phyloP scores from a whole-genome alignment of 2,888 invertebrate genomes.

The Aphodius granarius region DNA sequence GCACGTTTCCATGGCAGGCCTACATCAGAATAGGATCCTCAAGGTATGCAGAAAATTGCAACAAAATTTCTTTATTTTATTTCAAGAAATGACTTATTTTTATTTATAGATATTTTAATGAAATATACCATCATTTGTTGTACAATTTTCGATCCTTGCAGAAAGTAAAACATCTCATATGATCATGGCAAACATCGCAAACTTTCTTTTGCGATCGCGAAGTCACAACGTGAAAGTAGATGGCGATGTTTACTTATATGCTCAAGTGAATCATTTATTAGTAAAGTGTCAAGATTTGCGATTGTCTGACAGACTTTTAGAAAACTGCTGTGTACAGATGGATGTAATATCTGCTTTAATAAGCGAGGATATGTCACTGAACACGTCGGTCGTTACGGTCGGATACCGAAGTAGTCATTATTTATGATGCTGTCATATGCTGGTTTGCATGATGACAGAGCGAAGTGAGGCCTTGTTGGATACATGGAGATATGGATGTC shows the following conservation, averaged over 20 bases:
- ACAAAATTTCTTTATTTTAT: no score
- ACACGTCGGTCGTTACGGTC: not conserved
- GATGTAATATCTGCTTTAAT: not conserved
- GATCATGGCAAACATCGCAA: no score
- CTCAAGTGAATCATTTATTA: not conserved
- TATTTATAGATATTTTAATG: not conserved
- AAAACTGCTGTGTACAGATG: not conserved
- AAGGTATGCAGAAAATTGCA: constrained; percentile 56
- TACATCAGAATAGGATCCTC: constrained; percentile 93
- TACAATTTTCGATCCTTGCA: no score
- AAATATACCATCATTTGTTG: no score
- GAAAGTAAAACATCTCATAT: no score
- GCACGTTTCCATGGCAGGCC: constrained; percentile 94
- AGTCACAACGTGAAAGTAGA: not conserved
- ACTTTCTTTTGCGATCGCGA: not conserved
- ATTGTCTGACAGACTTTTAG: not conserved
- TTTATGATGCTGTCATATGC: not conserved
- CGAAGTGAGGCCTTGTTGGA: not conserved
- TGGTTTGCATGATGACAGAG: not conserved
- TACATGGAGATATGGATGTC: not conserved
- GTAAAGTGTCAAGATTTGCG: not conserved
- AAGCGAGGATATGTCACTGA: not conserved
- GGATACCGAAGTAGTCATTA: not conserved
- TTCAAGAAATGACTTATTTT: no score
- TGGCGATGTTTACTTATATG: constrained; percentile 1